These are phyloP conservation scores for Heterocephalus glaber DNA, from an alignment of 2,113 vertebrate genomes.

Conservation along the genomic window DNA sequence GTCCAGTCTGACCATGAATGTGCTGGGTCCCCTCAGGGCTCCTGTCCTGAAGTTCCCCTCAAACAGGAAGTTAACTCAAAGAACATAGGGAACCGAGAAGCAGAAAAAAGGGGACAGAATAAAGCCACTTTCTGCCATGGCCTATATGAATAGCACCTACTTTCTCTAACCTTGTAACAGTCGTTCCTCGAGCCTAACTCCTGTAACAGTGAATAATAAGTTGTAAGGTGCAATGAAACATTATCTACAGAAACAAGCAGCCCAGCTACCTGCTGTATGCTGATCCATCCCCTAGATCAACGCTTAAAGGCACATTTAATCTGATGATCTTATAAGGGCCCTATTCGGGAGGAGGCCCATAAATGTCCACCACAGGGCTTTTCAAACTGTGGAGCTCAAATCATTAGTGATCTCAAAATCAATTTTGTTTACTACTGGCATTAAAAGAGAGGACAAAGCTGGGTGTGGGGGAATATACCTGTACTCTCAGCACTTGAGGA, in stretches of 20 bases:
- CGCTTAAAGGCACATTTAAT: neutral
- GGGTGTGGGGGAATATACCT: neutral
- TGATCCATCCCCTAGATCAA: neutral
- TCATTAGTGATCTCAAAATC: neutral
- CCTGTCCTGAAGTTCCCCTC: neutral
- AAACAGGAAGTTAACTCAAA: neutral
- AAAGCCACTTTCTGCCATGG: neutral
- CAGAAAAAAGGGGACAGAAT: neutral
- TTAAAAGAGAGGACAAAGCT: neutral
- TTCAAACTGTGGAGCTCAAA: constrained; percentile 23
- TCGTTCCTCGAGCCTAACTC: neutral
- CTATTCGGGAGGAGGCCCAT: neutral
- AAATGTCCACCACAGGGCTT: neutral
- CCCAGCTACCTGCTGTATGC: neutral
- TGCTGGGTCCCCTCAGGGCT: neutral
- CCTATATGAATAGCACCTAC: neutral
- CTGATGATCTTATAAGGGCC: neutral
- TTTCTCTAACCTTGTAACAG: neutral
- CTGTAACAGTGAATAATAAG: neutral
- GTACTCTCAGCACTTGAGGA: neutral
- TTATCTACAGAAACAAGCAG: neutral
- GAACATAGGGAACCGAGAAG: neutral
- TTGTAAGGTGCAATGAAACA: neutral
- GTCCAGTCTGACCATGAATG: neutral
- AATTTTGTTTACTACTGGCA: neutral